phyloP scores from a whole-genome alignment of 2,113 vertebrate species.

The Notothenia coriiceps region DNA sequence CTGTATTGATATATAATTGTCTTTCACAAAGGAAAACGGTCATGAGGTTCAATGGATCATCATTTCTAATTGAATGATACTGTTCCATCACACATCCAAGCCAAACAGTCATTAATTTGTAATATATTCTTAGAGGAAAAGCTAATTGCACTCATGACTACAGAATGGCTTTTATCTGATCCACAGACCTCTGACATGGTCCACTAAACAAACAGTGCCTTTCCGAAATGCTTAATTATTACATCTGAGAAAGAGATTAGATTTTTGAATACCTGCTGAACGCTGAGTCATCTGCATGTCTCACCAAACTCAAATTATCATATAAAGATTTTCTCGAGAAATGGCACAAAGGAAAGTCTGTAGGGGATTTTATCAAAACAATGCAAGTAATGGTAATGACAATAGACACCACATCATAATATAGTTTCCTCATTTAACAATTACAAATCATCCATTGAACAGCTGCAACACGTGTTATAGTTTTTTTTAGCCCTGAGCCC shows the following conservation, averaged over 20 bases:
- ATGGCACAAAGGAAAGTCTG: not conserved
- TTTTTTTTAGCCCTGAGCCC: too few relatives aligned
- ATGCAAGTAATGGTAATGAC: constrained; percentile 2
- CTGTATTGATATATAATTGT: not conserved
- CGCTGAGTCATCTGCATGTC: constrained; percentile 28
- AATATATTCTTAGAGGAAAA: not conserved
- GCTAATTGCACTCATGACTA: not conserved
- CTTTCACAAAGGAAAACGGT: not conserved
- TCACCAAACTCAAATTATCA: not conserved
- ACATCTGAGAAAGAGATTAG: constrained; percentile 40
- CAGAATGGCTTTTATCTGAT: constrained; percentile 59
- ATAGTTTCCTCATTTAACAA: constrained; percentile 5
- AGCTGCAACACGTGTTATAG: constrained; percentile 12
- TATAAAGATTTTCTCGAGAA: not conserved
- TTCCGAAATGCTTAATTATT: constrained; percentile 57
- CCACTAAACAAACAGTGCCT: constrained; percentile 59
- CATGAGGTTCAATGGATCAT: not conserved
- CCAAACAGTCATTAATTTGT: not conserved
- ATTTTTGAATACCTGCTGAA: constrained; percentile 55
- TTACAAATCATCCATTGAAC: constrained; percentile 6
- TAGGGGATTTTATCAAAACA: constrained; percentile 2
- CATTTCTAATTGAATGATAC: constrained; percentile 1
- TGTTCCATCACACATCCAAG: not conserved
- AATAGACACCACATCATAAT: not conserved
- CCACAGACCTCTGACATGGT: constrained; percentile 49